Base-by-base conservation (phyloP, 2,888 invertebrate species). In the Eristalinus aeneus region DNA sequence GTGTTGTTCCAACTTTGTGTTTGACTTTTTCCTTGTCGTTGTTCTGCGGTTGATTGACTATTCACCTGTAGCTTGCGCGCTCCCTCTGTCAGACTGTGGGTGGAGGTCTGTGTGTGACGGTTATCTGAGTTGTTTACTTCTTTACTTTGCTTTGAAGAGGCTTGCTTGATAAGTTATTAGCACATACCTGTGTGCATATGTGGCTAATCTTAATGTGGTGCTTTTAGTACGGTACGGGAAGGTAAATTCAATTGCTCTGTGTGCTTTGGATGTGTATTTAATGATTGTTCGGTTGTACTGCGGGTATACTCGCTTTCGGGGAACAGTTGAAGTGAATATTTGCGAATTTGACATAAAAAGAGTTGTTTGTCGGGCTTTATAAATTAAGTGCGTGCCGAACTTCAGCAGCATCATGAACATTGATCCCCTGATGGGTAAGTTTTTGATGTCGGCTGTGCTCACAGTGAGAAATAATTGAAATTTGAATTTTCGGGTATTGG, bases 1-100 rank as follows among this genome's bases (percentile, higher is more conserved):
- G 22, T 68, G 27, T 3, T 63, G 12, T 56, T 46, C 27, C 20
- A 10, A 20, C 65, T 23, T 46, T 11, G 34, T 72, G 34, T 53
- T 31, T 34, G 20, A 46, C 39, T 75, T 64, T 32, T 46, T 82
- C 34, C 31, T 39, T 64, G 58, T 54, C 3, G 56, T 34, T 56
- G 16, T 61, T 63, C 5, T 27, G 27, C 27, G 2, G 27, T 64
- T 16, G n/a, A 11, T 39, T 16, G 16, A 9, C n/a, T 23, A 11
- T 46, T 46, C 27, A 67, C 27, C 27, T 67, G 46, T 67, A 27
- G 39, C 22, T 39, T 36, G 46, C 16, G 46, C 46, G 46, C n/a
- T 46, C 46, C 46, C 46, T 46, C 46, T 8, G 0, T 16, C 16
- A 16, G 8, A 16, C 46, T 16, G 46, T 46, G 46, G 46, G 46